A percentile compares a stretch with the other conserved stretches of the same genome.
phyloP scores from a whole-genome alignment of 2,888 invertebrate genomes.

The Cataglyphis altisquamis region DNA sequence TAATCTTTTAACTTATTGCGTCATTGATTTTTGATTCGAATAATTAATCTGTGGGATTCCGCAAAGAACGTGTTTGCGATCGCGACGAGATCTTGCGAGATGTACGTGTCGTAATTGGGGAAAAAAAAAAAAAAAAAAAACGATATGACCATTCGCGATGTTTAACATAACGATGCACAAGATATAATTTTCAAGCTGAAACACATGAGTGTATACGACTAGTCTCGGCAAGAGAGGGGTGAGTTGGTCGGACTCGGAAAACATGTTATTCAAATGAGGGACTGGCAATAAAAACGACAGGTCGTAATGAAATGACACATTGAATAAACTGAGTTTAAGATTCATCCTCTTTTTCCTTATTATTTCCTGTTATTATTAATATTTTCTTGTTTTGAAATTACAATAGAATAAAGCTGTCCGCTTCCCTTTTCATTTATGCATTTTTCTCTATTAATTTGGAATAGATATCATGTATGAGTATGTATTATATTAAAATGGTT shows the following conservation, averaged over 20 bases:
- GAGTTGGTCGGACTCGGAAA: slow-evolving; percentile 38
- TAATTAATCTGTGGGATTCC: neutral
- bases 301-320: slow-evolving; percentile 56
- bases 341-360: slow-evolving; percentile 26
- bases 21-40: neutral
- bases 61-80: neutral
- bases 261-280: slow-evolving; percentile 55
- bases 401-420: slow-evolving; percentile 6
- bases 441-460: slow-evolving; percentile 4
- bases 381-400: slow-evolving; percentile 41
- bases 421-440: neutral
- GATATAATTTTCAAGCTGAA: slow-evolving; percentile 50
- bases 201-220: slow-evolving; percentile 26
- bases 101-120: slow-evolving; percentile 5
- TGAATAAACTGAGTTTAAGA: slow-evolving; percentile 52
- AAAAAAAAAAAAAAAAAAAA: slow-evolving; percentile 6
- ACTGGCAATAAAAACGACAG: slow-evolving; percentile 50
- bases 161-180: slow-evolving; percentile 45
- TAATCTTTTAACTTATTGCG: neutral
- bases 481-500: neutral
- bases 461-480: neutral
- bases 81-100: slow-evolving; percentile 15
- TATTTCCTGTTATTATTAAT: slow-evolving; percentile 30
- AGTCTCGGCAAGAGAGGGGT: slow-evolving; percentile 25
- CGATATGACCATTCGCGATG: slow-evolving; percentile 38